Percentiles rank a stretch among this genome's conserved stretches.
These are phyloP conservation scores for Lomographa bimaculata DNA, from an alignment of 2,888 invertebrate genomes.

Conservation along the genomic window DNA sequence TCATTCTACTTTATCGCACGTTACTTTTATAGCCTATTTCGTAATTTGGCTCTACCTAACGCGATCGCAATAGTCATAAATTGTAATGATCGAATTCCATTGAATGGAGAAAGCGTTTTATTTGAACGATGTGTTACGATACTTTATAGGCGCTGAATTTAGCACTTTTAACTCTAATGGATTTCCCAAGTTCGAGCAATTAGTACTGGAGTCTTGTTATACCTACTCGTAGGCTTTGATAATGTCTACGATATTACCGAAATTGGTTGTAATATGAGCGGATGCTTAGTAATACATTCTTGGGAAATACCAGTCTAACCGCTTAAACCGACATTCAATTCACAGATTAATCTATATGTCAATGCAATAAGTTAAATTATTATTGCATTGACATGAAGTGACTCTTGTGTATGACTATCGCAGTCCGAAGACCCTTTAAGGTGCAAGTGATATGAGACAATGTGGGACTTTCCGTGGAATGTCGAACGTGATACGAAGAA, in stretches of 20 bases:
- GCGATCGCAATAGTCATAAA: slow-evolving; percentile 26
- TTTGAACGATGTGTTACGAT: slow-evolving; percentile 30
- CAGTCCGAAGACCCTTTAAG: too few relatives aligned
- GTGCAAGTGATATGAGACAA: neutral
- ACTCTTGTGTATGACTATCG: too few relatives aligned
- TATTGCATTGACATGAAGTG: too few relatives aligned
- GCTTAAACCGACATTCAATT: too few relatives aligned
- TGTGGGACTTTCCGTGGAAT: neutral
- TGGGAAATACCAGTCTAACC: too few relatives aligned
- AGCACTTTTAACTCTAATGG: slow-evolving; percentile 21
- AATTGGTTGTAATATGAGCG: too few relatives aligned
- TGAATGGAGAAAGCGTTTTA: slow-evolving; percentile 31
- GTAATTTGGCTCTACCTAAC: slow-evolving; percentile 21
- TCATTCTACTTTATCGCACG: slow-evolving; percentile 18
- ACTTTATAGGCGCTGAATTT: slow-evolving; percentile 28
- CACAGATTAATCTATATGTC: too few relatives aligned
- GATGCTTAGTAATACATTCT: too few relatives aligned
- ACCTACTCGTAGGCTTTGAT: slow-evolving; percentile 2
- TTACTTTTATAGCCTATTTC: slow-evolving; percentile 26
- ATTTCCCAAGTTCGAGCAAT: slow-evolving; percentile 12
- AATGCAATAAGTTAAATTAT: too few relatives aligned
- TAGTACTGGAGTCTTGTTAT: slow-evolving; percentile 13
- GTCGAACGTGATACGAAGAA: neutral
- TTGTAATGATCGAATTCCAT: slow-evolving; percentile 31
- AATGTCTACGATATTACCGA: too few relatives aligned